Conservation (phyloP, 2,888 invertebrate genomes). For the Drosophila infuscata region DNA sequence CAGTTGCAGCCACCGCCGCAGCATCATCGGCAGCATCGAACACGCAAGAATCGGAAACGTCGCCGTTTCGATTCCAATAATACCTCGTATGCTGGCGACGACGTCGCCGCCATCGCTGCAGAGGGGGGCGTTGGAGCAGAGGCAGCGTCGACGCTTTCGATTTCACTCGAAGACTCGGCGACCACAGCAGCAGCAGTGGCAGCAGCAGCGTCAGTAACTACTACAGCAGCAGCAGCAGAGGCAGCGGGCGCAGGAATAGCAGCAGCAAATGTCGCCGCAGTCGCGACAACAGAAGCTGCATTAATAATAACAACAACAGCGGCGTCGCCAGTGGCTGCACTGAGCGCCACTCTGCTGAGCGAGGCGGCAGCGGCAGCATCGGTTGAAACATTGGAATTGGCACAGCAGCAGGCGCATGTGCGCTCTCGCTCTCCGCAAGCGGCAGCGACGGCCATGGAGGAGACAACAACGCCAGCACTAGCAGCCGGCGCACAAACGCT, state of each 20-base stretch:
- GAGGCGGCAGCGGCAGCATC: slow-evolving; percentile 65
- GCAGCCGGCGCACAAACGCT: slow-evolving; percentile 51
- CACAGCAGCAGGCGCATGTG: slow-evolving; percentile 71
- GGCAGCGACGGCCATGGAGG: slow-evolving; percentile 54
- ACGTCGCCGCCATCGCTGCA: slow-evolving; percentile 7
- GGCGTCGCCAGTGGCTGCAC: slow-evolving; percentile 35
- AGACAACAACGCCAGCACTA: slow-evolving; percentile 54
- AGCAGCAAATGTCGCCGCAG: not conserved
- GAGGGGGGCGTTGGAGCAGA: slow-evolving; percentile 17
- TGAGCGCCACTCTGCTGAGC: slow-evolving; percentile 61
- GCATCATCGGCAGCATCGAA: slow-evolving; percentile 85
- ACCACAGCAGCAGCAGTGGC: slow-evolving; percentile 1
- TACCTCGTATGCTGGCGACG: slow-evolving; percentile 70
- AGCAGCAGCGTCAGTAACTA: slow-evolving; percentile 6
- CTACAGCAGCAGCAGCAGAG: slow-evolving; percentile 11
- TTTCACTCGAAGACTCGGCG: slow-evolving; percentile 52
- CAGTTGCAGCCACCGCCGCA: slow-evolving; percentile 52
- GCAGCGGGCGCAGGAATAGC: slow-evolving; percentile 4
- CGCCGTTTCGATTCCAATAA: slow-evolving; percentile 82
- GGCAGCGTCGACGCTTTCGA: slow-evolving; percentile 54
- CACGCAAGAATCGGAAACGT: slow-evolving; percentile 87
- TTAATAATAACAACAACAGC: slow-evolving; percentile 16
- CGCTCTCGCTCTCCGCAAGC: slow-evolving; percentile 68
- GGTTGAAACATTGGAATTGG: slow-evolving; percentile 65
- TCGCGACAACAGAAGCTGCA: slow-evolving; percentile 7